A percentile compares a stretch with the other conserved stretches of the same genome.
phyloP scores from a whole-genome alignment of 2,888 invertebrate species.

The Marasmarcha lunaedactyla region DNA sequence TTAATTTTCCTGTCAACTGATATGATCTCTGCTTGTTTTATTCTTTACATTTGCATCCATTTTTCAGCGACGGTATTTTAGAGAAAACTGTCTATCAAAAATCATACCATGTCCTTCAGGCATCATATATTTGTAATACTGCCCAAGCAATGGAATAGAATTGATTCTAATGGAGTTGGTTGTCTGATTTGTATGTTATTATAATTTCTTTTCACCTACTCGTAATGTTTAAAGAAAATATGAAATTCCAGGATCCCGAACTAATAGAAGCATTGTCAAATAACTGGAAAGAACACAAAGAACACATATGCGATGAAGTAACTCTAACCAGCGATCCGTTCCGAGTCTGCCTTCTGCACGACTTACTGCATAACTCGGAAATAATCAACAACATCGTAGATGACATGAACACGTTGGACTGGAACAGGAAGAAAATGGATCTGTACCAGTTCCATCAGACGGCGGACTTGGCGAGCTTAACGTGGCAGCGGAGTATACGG shows the following conservation, averaged over 20 bases:
- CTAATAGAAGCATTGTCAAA: slow-evolving; percentile 40
- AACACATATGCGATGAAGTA: slow-evolving; percentile 41
- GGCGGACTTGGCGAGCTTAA: slow-evolving; percentile 73
- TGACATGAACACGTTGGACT: slow-evolving; percentile 77
- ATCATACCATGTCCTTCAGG: too few relatives aligned
- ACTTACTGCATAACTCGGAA: slow-evolving; percentile 68
- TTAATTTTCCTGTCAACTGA: too few relatives aligned
- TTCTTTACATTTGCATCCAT: too few relatives aligned
- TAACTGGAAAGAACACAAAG: slow-evolving; percentile 58
- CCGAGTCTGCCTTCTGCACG: slow-evolving; percentile 74
- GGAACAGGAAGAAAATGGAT: slow-evolving; percentile 85
- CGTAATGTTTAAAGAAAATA: too few relatives aligned
- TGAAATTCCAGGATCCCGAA: slow-evolving; percentile 43
- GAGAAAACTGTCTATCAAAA: too few relatives aligned
- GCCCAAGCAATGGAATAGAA: too few relatives aligned
- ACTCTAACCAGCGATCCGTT: slow-evolving; percentile 75
- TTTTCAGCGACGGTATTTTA: too few relatives aligned
- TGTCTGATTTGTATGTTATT: too few relatives aligned
- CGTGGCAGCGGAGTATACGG: slow-evolving; percentile 69
- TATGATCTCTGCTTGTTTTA: too few relatives aligned
- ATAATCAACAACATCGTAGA: slow-evolving; percentile 73
- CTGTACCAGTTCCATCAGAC: slow-evolving; percentile 90
- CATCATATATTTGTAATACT: too few relatives aligned
- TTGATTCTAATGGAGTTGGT: too few relatives aligned
- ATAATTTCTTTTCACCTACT: too few relatives aligned